A percentile compares a stretch with the other conserved stretches of the same genome.
phyloP scores from a whole-genome alignment of 2,888 invertebrate genomes.

The Myopa tessellatipennis region DNA sequence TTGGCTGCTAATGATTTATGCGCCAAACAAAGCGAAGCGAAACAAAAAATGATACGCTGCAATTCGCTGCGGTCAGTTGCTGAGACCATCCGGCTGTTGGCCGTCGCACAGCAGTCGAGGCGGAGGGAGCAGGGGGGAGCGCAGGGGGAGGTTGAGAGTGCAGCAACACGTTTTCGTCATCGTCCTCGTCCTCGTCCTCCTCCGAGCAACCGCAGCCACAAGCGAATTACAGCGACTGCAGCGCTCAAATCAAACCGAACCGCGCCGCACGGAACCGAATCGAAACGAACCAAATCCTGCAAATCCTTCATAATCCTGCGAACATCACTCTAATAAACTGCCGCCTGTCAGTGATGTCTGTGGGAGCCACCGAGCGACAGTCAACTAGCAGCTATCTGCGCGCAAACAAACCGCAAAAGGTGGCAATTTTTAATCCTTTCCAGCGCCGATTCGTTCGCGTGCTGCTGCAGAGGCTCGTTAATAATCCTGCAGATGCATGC shows the following conservation, averaged over 20 bases:
- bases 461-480: neutral
- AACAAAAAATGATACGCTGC: constrained; percentile 21
- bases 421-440: constrained; percentile 32
- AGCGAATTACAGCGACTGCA: neutral
- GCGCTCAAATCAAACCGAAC: neutral
- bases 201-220: neutral
- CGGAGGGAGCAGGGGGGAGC: too few relatives aligned
- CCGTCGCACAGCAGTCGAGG: neutral
- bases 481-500: constrained; percentile 32
- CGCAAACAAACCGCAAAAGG: constrained; percentile 31
- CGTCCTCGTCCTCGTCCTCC: neutral
- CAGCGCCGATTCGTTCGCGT: neutral
- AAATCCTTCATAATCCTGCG: constrained; percentile 50
- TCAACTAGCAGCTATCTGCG: constrained; percentile 20
- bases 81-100: neutral
- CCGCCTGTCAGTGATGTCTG: constrained; percentile 45
- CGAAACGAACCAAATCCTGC: constrained; percentile 31
- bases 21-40: constrained; percentile 18
- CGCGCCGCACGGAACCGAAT: neutral
- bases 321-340: constrained; percentile 44
- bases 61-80: constrained; percentile 23
- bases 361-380: constrained; percentile 39
- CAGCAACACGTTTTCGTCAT: neutral
- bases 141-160: neutral
- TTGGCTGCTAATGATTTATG: constrained; percentile 28